Conservation (phyloP, 2,888 invertebrate genomes). For the Priocnemis perturbator region DNA sequence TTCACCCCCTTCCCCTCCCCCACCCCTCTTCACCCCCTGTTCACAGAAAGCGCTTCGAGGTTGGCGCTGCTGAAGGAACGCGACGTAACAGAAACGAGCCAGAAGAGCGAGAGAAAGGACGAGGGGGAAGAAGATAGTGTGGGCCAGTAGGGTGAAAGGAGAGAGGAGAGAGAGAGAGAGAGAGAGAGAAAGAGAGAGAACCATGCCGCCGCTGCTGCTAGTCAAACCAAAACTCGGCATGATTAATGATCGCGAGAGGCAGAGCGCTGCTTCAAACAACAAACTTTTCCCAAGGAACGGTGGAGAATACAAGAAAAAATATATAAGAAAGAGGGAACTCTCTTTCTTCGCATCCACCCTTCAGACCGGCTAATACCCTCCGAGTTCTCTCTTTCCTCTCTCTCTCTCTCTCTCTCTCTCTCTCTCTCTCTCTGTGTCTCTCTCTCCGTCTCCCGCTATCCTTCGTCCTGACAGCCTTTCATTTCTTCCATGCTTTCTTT, state of each 20-base stretch:
- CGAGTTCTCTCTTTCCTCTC: conserved; percentile 66
- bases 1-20: background rate
- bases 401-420: conserved; percentile 41
- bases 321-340: conserved; percentile 74
- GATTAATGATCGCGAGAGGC: conserved; percentile 78
- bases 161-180: conserved; percentile 42
- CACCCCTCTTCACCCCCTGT: background rate
- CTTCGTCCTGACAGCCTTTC: conserved; percentile 68
- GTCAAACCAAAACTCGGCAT: conserved; percentile 77
- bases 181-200: conserved; percentile 54
- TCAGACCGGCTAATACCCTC: conserved; percentile 72
- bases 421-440: conserved; percentile 57
- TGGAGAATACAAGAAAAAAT: conserved; percentile 72
- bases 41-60: conserved; percentile 42
- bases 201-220: conserved; percentile 67
- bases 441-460: conserved; percentile 49
- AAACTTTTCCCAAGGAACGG: conserved; percentile 80
- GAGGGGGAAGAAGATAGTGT: conserved; percentile 68
- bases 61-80: conserved; percentile 50
- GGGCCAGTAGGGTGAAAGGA: conserved; percentile 56
- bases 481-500: conserved; percentile 58
- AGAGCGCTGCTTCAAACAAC: conserved; percentile 79
- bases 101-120: conserved; percentile 37
- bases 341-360: conserved; percentile 75
- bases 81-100: conserved; percentile 52